phyloP scores from a whole-genome alignment of 1,140 invertebrate genomes.

The Drosophila nasuta region DNA sequence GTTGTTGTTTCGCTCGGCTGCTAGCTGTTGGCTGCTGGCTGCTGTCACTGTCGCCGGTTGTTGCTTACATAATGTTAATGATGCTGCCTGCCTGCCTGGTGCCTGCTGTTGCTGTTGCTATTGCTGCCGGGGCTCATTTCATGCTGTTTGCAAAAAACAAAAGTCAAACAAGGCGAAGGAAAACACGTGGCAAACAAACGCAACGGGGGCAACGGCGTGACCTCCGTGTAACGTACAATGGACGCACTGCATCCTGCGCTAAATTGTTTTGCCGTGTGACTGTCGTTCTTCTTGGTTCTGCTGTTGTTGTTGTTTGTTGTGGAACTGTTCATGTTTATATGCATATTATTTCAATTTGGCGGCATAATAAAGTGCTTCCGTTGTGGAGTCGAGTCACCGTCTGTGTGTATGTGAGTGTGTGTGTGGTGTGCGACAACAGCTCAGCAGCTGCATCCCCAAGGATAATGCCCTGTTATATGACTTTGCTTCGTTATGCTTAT shows the following conservation, averaged over 20 bases:
- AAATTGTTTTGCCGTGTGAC: slow-evolving; percentile 54
- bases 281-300: slow-evolving; percentile 31
- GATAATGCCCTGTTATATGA: slow-evolving; percentile 55
- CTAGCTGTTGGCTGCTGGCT: slow-evolving; percentile 5
- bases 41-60: slow-evolving; percentile 61
- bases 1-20: slow-evolving; percentile 9
- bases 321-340: slow-evolving; percentile 58
- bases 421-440: slow-evolving; percentile 6
- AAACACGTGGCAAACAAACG: slow-evolving; percentile 22
- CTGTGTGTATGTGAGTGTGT: not conserved
- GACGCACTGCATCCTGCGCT: slow-evolving; percentile 55
- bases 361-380: slow-evolving; percentile 77
- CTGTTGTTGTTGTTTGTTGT: slow-evolving; percentile 39
- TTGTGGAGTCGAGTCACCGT: slow-evolving; percentile 28
- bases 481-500: slow-evolving; percentile 76
- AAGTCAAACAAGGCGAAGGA: slow-evolving; percentile 52
- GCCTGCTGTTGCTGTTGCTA: slow-evolving; percentile 47
- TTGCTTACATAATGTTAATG: slow-evolving; percentile 81
- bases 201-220: slow-evolving; percentile 27
- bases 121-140: slow-evolving; percentile 74
- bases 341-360: slow-evolving; percentile 83
- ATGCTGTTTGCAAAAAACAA: slow-evolving; percentile 74
- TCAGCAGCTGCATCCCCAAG: slow-evolving; percentile 63
- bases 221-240: slow-evolving; percentile 29
- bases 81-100: slow-evolving; percentile 53